A percentile compares a stretch with the other conserved stretches of the same genome.
These are phyloP conservation scores for human (Homo sapiens) DNA, from an alignment of 2,113 vertebrate genomes.

Conservation along the genomic window DNA sequence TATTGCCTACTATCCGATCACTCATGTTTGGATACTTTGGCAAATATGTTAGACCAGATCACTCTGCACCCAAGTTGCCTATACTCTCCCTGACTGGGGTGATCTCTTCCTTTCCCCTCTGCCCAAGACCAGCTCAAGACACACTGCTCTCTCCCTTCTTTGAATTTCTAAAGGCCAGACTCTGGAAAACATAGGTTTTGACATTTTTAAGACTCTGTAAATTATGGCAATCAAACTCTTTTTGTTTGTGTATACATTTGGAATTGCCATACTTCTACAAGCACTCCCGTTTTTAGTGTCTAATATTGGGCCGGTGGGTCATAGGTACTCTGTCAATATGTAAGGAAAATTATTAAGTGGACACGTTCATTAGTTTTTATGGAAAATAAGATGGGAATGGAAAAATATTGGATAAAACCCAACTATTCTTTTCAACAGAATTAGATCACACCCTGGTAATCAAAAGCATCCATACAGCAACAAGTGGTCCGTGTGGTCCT, in stretches of 20 bases:
- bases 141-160: not conserved
- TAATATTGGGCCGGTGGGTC: not conserved
- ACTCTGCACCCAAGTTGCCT: not conserved
- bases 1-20: not conserved
- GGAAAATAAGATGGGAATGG: not conserved
- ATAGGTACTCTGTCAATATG: not conserved
- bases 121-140: too few species aligned
- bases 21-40: not conserved
- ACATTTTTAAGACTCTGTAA: not conserved
- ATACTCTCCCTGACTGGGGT: fast-evolving
- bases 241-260: not conserved
- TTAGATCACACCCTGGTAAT: not conserved
- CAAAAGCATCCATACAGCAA: not conserved
- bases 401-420: not conserved
- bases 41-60: not conserved
- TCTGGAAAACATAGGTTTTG: not conserved
- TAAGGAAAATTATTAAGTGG: not conserved
- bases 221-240: too few species aligned
- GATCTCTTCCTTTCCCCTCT: not conserved
- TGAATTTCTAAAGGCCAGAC: not conserved
- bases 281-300: not conserved
- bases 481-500: not conserved
- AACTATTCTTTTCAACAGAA: not conserved
- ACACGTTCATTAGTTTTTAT: not conserved
- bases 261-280: not conserved